Conservation (phyloP, 2,113 vertebrate genomes). For the Pachypanchax playfairii region DNA sequence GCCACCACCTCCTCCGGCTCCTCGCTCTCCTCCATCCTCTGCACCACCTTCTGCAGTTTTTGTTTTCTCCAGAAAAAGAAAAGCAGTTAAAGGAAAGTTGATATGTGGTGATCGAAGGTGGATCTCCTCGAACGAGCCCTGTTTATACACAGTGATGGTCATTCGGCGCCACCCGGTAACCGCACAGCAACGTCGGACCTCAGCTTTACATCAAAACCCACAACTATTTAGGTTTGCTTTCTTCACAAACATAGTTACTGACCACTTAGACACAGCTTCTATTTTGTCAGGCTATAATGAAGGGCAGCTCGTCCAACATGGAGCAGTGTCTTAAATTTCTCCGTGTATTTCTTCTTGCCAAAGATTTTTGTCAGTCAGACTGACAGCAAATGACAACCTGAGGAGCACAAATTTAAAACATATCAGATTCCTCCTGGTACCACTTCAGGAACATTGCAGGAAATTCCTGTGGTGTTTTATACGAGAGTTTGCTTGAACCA, state of each 20-base stretch:
- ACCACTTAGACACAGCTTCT: slow-evolving; percentile 67
- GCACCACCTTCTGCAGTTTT: slow-evolving; percentile 22
- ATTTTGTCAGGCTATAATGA: slow-evolving; percentile 72
- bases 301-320: slow-evolving; percentile 47
- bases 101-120: slow-evolving; percentile 52
- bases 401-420: slow-evolving; percentile 53
- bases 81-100: slow-evolving; percentile 21
- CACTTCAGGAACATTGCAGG: slow-evolving; percentile 38
- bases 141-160: slow-evolving; percentile 65
- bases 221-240: slow-evolving; percentile 78
- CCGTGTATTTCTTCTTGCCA: slow-evolving; percentile 21
- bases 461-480: slow-evolving; percentile 46
- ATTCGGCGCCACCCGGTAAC: slow-evolving; percentile 69
- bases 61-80: not conserved
- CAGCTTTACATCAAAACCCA: slow-evolving; percentile 76
- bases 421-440: slow-evolving; percentile 35
- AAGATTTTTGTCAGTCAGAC: slow-evolving; percentile 54
- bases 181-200: slow-evolving; percentile 65
- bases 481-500: slow-evolving; percentile 35
- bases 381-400: slow-evolving; percentile 44
- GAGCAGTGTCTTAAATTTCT: slow-evolving; percentile 40
- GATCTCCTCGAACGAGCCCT: slow-evolving; percentile 53
- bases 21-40: not conserved
- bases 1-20: not conserved
- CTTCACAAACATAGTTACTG: slow-evolving; percentile 67